Evolutionary conservation across 2,888 invertebrate genomes (phyloP).

Genomic region (Xiphydria camelus): DNA sequence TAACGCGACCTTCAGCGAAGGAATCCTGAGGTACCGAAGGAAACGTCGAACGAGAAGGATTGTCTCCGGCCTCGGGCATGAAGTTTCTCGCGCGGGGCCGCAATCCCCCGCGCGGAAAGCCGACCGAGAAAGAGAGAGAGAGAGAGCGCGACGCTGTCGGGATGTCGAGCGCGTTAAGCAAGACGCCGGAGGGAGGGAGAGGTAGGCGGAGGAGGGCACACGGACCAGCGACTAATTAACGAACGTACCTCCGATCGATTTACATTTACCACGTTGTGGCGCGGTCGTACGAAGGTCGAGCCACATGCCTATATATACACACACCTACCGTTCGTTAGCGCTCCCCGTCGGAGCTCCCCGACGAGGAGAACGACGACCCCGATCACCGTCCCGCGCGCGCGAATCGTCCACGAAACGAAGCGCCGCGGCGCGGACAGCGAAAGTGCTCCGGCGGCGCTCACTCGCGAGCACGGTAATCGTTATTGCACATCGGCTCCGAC

Average conservation of each 20-base stretch:
- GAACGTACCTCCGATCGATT: constrained; percentile 54
- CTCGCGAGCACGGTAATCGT: too few relatives aligned
- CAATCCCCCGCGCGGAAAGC: constrained; percentile 21
- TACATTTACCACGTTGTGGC: constrained; percentile 49
- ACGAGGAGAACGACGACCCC: constrained; percentile 3
- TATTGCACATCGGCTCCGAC: constrained; percentile 21
- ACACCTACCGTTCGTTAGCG: too few relatives aligned
- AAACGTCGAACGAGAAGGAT: constrained; percentile 17
- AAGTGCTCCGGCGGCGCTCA: too few relatives aligned
- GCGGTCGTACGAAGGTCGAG: constrained; percentile 4
- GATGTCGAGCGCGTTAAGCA: too few relatives aligned
- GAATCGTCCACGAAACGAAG: too few relatives aligned
- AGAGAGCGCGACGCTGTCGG: constrained; percentile 1
- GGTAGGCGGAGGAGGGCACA: constrained; percentile 33
- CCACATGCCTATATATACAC: too few relatives aligned
- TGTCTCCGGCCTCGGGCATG: constrained; percentile 22
- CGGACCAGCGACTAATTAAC: constrained; percentile 54
- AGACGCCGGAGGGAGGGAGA: constrained; percentile 6
- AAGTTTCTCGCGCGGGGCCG: too few relatives aligned
- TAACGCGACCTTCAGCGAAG: too few relatives aligned
- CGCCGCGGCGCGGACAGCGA: too few relatives aligned
- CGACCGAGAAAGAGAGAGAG: constrained; percentile 9
- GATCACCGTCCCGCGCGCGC: too few relatives aligned
- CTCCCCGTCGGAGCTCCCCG: neutral
- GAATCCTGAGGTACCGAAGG: constrained; percentile 4